Percentiles rank a stretch among this genome's conserved stretches.
Evolutionary conservation across 2,797 vertebrate species (phyloP).

Genomic region (Micropoecilia bifurca): DNA sequence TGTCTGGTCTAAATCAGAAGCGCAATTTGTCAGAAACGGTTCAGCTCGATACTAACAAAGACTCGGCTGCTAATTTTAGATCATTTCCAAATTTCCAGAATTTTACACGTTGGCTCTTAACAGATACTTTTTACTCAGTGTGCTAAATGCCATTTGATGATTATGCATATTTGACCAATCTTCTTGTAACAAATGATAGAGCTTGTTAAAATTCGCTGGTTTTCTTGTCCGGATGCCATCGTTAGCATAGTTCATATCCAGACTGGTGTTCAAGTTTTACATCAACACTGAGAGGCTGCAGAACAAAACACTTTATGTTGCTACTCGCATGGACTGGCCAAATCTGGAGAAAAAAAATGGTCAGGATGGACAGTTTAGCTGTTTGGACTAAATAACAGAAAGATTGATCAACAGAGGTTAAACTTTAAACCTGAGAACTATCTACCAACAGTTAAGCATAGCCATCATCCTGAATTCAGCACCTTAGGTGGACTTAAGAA

Average conservation of each 20-base stretch:
- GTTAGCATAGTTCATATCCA: neutral
- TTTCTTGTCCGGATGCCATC: neutral
- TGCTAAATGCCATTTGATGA: neutral
- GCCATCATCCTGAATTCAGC: neutral
- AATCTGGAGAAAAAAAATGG: neutral
- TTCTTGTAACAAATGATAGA: neutral
- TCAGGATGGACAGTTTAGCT: neutral
- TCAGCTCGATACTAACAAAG: constrained; percentile 1
- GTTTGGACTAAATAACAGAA: neutral
- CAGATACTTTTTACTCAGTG: no score
- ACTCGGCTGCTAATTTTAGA: neutral
- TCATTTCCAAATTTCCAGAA: neutral
- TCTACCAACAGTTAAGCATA: neutral
- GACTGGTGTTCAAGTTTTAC: neutral
- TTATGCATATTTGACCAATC: neutral
- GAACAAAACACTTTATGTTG: neutral
- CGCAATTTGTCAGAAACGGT: constrained; percentile 37
- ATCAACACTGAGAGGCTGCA: neutral
- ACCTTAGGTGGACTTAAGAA: neutral
- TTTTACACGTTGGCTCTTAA: neutral
- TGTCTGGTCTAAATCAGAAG: constrained; percentile 32
- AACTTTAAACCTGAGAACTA: neutral
- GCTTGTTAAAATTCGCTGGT: neutral
- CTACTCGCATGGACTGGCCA: neutral
- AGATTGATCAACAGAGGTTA: neutral